Conservation (phyloP, 1,140 invertebrate genomes). For the Elymnias hypermnestra region DNA sequence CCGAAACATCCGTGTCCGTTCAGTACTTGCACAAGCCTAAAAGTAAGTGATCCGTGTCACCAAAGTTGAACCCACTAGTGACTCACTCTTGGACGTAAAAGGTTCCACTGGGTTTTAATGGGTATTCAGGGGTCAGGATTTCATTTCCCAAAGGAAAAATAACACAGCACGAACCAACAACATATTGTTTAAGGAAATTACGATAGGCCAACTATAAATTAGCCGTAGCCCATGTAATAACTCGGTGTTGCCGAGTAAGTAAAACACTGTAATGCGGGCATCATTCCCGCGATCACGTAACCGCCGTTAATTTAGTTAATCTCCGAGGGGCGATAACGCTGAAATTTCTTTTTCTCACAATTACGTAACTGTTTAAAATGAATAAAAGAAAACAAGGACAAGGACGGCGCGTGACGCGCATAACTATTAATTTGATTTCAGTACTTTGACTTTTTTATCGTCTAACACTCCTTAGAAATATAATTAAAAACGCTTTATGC, state of each 20-base stretch:
- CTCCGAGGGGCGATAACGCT: conserved; percentile 25
- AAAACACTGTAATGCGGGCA: conserved; percentile 15
- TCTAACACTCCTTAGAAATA: neutral
- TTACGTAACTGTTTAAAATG: conserved; percentile 24
- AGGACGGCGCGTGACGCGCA: conserved; percentile 9
- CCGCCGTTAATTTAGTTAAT: conserved; percentile 33
- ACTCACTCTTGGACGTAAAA: too few species aligned
- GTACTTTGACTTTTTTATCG: neutral
- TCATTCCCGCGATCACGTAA: conserved; percentile 32
- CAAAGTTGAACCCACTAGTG: too few species aligned
- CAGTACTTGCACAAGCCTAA: too few species aligned
- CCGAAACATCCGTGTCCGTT: too few species aligned
- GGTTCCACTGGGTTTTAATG: too few species aligned
- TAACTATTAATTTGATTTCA: conserved; percentile 1
- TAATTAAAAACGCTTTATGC: too few species aligned
- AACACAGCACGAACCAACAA: too few species aligned
- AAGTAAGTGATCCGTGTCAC: too few species aligned
- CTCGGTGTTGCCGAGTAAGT: neutral
- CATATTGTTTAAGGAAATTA: too few species aligned
- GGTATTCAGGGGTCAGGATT: too few species aligned
- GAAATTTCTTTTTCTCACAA: conserved; percentile 31
- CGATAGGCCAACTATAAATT: too few species aligned
- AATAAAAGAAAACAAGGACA: conserved; percentile 20
- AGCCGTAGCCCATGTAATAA: neutral
- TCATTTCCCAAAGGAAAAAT: too few species aligned